Percentiles rank a stretch among this genome's conserved stretches.
Evolutionary conservation across 1,140 invertebrate genomes (phyloP).

Genomic region (Macrotrachela quadricornifera): DNA sequence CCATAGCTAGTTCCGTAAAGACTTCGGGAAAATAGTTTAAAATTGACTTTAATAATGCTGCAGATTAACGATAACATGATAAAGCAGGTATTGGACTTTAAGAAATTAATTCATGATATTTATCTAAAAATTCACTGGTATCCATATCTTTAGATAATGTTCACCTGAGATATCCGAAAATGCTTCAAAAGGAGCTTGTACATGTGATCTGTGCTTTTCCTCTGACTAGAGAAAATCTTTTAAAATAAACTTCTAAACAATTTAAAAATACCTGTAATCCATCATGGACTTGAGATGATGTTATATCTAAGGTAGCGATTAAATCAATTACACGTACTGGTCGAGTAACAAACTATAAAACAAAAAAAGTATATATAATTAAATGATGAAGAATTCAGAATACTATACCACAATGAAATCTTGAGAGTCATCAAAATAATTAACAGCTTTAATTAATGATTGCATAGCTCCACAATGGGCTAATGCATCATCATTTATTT

Average conservation of each 20-base stretch:
- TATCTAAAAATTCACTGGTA: no score
- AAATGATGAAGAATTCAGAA: background rate
- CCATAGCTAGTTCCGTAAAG: no score
- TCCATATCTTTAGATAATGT: no score
- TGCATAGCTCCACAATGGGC: slow-evolving; percentile 79
- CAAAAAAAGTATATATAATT: slow-evolving; percentile 10
- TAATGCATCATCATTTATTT: slow-evolving; percentile 55
- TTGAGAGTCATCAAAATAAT: slow-evolving; percentile 52
- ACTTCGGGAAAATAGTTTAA: no score
- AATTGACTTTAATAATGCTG: no score
- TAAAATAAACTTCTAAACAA: slow-evolving; percentile 19
- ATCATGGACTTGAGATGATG: slow-evolving; percentile 60
- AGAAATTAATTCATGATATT: no score
- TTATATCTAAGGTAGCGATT: slow-evolving; percentile 74
- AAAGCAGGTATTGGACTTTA: no score
- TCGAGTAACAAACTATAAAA: slow-evolving; percentile 55
- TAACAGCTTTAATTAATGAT: slow-evolving; percentile 61
- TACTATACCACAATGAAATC: slow-evolving; percentile 58
- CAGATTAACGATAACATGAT: no score
- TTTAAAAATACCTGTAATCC: slow-evolving; percentile 48
- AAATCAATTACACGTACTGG: slow-evolving; percentile 74
- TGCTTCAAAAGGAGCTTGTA: background rate
- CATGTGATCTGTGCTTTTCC: background rate
- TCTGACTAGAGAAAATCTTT: no score
- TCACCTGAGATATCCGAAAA: no score